These are phyloP conservation scores for Lobophora halterata DNA, from an alignment of 2,888 invertebrate species.

Conservation along the genomic window DNA sequence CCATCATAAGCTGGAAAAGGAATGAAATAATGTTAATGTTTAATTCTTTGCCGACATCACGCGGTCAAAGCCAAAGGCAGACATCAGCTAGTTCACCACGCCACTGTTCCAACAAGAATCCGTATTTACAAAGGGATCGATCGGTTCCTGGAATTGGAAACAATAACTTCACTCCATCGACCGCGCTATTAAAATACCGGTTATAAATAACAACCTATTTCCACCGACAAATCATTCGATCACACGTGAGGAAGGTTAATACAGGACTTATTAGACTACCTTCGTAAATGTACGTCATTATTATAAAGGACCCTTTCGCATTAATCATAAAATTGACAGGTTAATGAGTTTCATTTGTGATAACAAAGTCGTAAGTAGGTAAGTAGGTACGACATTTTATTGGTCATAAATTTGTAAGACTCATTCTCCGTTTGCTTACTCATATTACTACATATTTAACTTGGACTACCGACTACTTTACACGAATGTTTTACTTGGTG, in stretches of 20 bases:
- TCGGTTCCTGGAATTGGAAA: not conserved
- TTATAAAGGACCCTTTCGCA: constrained; percentile 9
- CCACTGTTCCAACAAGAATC: not conserved
- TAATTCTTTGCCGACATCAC: no score
- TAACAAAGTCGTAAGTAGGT: no score
- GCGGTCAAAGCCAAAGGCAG: no score
- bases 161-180: constrained; percentile 1
- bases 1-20: no score
- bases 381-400: no score
- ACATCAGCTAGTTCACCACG: not conserved
- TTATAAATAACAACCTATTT: constrained; percentile 17
- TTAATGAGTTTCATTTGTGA: constrained; percentile 57
- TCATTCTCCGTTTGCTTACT: no score
- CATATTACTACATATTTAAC: no score
- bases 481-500: no score
- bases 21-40: no score
- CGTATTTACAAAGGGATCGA: not conserved
- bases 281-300: constrained; percentile 8
- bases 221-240: constrained; percentile 13
- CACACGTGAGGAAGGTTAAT: constrained; percentile 8
- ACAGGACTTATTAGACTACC: constrained; percentile 11
- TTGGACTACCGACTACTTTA: no score
- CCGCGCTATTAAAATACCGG: constrained; percentile 6
- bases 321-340: constrained; percentile 54
- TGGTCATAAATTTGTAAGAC: no score